Evolutionary conservation across 2,888 invertebrate species (phyloP).

Genomic region (Agrochola lychnidis): DNA sequence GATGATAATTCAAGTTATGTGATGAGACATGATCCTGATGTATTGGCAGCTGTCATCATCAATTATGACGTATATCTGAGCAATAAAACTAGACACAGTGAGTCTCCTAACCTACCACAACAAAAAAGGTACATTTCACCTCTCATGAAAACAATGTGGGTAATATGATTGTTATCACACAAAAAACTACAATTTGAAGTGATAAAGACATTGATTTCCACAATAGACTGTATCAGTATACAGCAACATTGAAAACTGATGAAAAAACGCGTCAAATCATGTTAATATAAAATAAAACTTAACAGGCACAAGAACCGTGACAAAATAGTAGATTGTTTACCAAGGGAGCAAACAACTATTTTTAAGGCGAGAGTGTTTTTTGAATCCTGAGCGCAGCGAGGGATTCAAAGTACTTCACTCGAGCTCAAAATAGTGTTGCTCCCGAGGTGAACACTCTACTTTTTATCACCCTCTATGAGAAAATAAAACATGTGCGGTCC

Average conservation of each 20-base stretch:
- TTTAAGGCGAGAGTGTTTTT: too few relatives aligned
- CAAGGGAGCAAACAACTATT: too few relatives aligned
- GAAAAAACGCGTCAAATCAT: background rate
- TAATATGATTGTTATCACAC: background rate
- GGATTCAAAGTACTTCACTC: too few relatives aligned
- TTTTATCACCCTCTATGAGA: too few relatives aligned
- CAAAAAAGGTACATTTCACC: background rate
- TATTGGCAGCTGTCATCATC: conserved; percentile 48
- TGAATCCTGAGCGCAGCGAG: too few relatives aligned
- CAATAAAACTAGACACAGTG: conserved; percentile 42
- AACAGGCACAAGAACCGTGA: background rate
- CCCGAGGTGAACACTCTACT: too few relatives aligned
- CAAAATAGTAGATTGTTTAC: too few relatives aligned
- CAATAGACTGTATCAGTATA: background rate
- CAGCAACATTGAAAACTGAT: background rate
- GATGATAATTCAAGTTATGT: conserved; percentile 6
- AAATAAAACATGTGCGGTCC: too few relatives aligned
- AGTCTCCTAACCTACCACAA: conserved; percentile 52
- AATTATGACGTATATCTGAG: conserved; percentile 38
- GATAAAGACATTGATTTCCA: background rate
- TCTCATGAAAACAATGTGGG: background rate
- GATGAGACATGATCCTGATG: conserved; percentile 8
- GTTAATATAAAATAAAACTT: background rate
- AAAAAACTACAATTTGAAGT: background rate
- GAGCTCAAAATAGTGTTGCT: too few relatives aligned